Base-by-base conservation (phyloP, 2,888 invertebrate genomes). In the Coleophora flavipennella region DNA sequence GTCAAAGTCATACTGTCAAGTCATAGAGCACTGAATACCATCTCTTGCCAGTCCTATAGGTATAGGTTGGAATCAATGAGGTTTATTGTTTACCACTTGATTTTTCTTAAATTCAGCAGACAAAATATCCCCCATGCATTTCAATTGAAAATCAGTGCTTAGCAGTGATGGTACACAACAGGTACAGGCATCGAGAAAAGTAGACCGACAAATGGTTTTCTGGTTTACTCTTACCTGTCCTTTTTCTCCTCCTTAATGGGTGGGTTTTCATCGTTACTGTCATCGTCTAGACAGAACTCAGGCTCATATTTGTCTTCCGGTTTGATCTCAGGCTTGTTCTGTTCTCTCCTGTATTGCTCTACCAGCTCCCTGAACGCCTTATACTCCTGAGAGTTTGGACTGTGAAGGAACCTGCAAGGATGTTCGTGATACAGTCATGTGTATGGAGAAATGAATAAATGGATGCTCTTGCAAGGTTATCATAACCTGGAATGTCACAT, bases 271-370 rank as follows among this genome's bases (percentile, higher is more conserved):
- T 81, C 80, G 45, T 75, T 73, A 43, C 81, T 83, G n/a, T 83
- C 79, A 40, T 86, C 85, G 39, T 85, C 80, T 44, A 86, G 54
- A 47, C 76, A 72, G 48, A 84, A 85, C 51, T 85, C 85, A 0
- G 85, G 85, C 40, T 86, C 85, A 61, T 86, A 86, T 62, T 77
- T 85, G 46, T 85, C 85, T 50, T 85, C 85, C 0, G 83, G 83
- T 38, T 81, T 83, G 14, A 84, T 66, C 42, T 75, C 70, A 1
- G 62, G 62, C 44, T 73, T 76, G 46, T 51, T 66, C 8, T 71
- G 47, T 2, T 75, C 73, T 10, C 47, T 49, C 28, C 78, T 64
- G 35, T 75, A 59, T 49, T 68, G 69, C 41, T 43, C 43, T 38
- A 85, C 75, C 56, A 85, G 55, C 49, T 76, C 67, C 66, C 81